A percentile compares a stretch with the other conserved stretches of the same genome.
These are phyloP conservation scores for Triplophysa siluroides DNA, from an alignment of 2,113 vertebrate genomes.

Conservation along the genomic window DNA sequence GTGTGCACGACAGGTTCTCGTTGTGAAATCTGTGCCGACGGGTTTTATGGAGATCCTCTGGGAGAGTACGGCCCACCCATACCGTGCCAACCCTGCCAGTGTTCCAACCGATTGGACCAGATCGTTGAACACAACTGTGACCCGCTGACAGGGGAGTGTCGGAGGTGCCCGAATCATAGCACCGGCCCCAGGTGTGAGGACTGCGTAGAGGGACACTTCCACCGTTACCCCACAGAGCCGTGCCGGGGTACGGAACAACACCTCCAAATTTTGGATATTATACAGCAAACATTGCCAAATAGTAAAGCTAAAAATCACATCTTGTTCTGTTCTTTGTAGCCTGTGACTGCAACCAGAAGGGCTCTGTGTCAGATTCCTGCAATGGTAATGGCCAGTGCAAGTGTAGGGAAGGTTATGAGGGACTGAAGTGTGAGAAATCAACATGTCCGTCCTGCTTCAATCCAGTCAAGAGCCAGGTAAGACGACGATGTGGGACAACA, in stretches of 20 bases:
- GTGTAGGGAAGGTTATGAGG: slow-evolving; percentile 83
- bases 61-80: slow-evolving; percentile 62
- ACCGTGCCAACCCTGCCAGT: slow-evolving; percentile 80
- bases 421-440: slow-evolving; percentile 75
- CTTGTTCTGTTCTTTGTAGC: slow-evolving; percentile 66
- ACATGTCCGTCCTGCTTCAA: slow-evolving; percentile 86
- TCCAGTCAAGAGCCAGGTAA: slow-evolving; percentile 81
- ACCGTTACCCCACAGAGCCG: slow-evolving; percentile 65
- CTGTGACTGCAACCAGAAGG: slow-evolving; percentile 76
- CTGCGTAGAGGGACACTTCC: slow-evolving; percentile 81
- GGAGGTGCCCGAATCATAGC: slow-evolving; percentile 84
- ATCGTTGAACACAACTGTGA: slow-evolving; percentile 79
- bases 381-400: slow-evolving; percentile 77
- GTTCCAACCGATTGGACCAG: slow-evolving; percentile 77
- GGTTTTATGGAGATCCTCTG: slow-evolving; percentile 82
- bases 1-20: slow-evolving; percentile 70
- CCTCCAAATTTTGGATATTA: neutral
- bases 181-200: slow-evolving; percentile 76
- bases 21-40: slow-evolving; percentile 83
- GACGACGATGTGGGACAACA: neutral
- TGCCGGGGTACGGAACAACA: slow-evolving; percentile 76
- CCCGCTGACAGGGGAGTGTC: slow-evolving; percentile 77
- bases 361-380: slow-evolving; percentile 74
- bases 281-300: too few species aligned
- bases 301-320: neutral